A percentile compares a stretch with the other conserved stretches of the same genome.
Conservation (phyloP, 2,888 invertebrate species). For the Lasioglossum pauxillum region DNA sequence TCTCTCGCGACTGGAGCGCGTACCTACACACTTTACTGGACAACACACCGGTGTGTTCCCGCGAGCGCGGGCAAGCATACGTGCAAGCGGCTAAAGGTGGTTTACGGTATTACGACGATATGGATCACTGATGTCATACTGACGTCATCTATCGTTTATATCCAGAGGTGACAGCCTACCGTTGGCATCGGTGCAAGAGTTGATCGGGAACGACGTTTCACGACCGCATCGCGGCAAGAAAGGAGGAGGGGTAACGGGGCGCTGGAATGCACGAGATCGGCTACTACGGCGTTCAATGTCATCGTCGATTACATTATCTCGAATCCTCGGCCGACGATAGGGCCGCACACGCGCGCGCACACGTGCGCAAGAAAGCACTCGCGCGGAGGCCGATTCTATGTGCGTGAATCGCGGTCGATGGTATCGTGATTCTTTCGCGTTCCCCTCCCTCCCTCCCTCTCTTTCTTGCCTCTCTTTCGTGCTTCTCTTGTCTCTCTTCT, state of each 20-base stretch:
- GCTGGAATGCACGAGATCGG: conserved; percentile 74
- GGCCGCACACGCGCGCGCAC: conserved; percentile 65
- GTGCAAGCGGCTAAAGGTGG: conserved; percentile 57
- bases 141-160: conserved; percentile 82
- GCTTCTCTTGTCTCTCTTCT: not conserved
- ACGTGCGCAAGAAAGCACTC: conserved; percentile 68
- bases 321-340: conserved; percentile 62
- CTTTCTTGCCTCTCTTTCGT: not conserved
- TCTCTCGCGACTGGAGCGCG: not conserved
- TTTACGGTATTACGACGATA: conserved; percentile 77
- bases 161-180: conserved; percentile 81
- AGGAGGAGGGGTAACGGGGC: conserved; percentile 29
- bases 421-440: conserved; percentile 42
- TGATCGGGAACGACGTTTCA: conserved; percentile 76
- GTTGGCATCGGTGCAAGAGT: conserved; percentile 76
- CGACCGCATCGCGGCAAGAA: conserved; percentile 56
- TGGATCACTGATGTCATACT: conserved; percentile 84
- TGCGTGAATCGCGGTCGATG: conserved; percentile 57
- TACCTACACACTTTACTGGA: not conserved
- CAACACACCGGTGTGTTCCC: conserved; percentile 34
- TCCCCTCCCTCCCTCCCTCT: conserved; percentile 5
- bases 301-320: conserved; percentile 75
- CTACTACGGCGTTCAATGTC: conserved; percentile 74
- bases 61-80: not conserved
- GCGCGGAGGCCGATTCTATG: conserved; percentile 57